Evolutionary conservation across 2,797 vertebrate species (phyloP), one percentile per base, ranked within the genome.

Genomic region (Sebastes glaucus): DNA sequence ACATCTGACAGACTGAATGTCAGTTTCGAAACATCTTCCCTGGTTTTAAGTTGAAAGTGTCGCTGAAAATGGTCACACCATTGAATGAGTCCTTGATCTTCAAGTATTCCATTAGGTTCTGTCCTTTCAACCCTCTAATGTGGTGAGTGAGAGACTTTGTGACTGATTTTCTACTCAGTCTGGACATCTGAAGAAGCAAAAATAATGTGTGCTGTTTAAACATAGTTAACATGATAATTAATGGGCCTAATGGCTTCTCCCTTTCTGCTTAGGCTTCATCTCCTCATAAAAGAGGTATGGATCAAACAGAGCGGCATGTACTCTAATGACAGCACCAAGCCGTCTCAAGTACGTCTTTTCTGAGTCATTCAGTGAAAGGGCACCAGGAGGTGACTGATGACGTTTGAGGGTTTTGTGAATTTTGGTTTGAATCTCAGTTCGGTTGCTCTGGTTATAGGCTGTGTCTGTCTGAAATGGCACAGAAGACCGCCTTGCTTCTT

Each of bases 171-270:
- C 23, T 38, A 4, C 13, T 46, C 25, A 4, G 56, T 4, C 72
- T 10, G 62, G 38, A 57, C 42, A 27, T 80, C 67, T 64, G 38
- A 28, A 55, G 32, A 71, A 33, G 10, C 27, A 68, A 28, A 78
- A 53, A 73, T 42, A 64, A 74, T 42, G 60, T 77, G 61, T 59
- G 53, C 32, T 72, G 28, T 68, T 85, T 79, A 49, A 42, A 73
- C 80, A 14, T 11, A 6, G 62, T 20, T 49, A 16, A 38, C 2
- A 13, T 57, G 16, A 65, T 78, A 28, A 74, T 77, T 66, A 85
- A 81, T 69, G 84, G 68, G 7, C 62, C 77, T 87, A 88, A 90
- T 91, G 84, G 82, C 60, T 77, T 71, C 49, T 78, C 38, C 63
- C 64, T 76, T 61, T 83, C 67, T 83, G 7, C 65, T 69, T 1